Evolutionary conservation across 1,140 invertebrate genomes (phyloP), one percentile per base, ranked within the genome.

Genomic region (Microplitis demolitor): DNA sequence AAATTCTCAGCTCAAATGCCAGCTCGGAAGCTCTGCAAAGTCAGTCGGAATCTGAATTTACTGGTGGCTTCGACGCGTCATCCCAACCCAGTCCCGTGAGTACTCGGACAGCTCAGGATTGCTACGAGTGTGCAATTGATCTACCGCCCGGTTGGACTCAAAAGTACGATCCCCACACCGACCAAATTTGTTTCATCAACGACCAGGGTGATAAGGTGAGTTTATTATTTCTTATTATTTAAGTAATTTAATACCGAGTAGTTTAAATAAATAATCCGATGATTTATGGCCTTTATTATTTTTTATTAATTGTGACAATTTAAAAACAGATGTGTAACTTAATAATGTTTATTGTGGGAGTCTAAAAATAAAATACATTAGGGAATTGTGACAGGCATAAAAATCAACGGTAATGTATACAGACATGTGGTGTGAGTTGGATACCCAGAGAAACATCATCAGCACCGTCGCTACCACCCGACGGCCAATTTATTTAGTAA

Each of bases 101-200:
- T 75, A 54, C 73, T 11, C 39, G 70, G 2, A 37, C 72, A 2
- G 62, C 64, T 3, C 71, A 76, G n/a, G 72, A 74, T 11, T 73
- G 71, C 3, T 62, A 76, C n/a, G 80, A 83, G 50, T 81, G 80
- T 71, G 71, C 78, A 14, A 78, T 82, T 9, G 71, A 82, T 58
- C 66, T 84, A n/a, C 82, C 83, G 0, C 64, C 76, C 1, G 83
- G 83, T 5, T 84, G 83, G 83, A 83, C 71, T 6, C 81, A 81
- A 39, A 74, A 76, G 6, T 83, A 79, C 72, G 83, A 84, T 75
- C 61, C 71, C 4, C 76, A 77, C 53, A 80, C 78, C 0, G 80
- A 80, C 53, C 78, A 83, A 45, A 66, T 83, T 54, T 84, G 81
- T 62, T 84, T 80, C 63, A 37, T 84, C 24, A 84, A 82, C 53